Base-by-base conservation (phyloP, 2,797 vertebrate species). In the Gymnocypris eckloni region DNA sequence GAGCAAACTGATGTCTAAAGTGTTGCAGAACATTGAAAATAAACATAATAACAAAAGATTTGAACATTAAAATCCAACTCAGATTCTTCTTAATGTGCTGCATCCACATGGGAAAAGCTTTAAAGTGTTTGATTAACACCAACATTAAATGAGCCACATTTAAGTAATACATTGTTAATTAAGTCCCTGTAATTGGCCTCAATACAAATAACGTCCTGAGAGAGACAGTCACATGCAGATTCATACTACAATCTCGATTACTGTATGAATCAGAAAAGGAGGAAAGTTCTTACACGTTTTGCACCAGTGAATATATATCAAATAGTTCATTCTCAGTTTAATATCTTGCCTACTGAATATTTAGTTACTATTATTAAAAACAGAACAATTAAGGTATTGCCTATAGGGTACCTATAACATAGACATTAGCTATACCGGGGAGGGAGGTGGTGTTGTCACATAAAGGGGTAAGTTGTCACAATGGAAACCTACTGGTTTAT, bases 121-220 rank as follows among this genome's bases (percentile, higher is more conserved):
- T 18, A 45, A 25, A 77, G 18, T 0, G 61, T 33, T n/a, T 61
- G 50, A 70, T 85, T 56, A 64, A 83, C 41, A 16, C 37, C 3
- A 18, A 41, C 56, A 71, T 71, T 54, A 76, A 37, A 76, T 37
- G 33, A 71, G 70, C 9, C 52, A 45, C 71, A 15, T 45, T 75
- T 52, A 85, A 70, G 48, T 66, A 78, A 67, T 33, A 28, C 73
- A 67, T 77, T 25, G 28, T 78, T 84, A 56, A 78, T 84, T 84
- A 84, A 76, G 50, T 25, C 8, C 12, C 59, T 76, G 66, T 52
- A 82, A 73, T 39, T 28, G 52, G 2, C 37, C 25, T 76, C 33
- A 43, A 13, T 48, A 79, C 8, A 64, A 78, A 66, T 48, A 48
- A 13, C 4, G 16, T 48, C n/a, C 10, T 20, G 16, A 79, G 59